Percentiles rank a stretch among this genome's conserved stretches.
Evolutionary conservation across 2,888 invertebrate genomes (phyloP).

Genomic region (Catocala nupta): DNA sequence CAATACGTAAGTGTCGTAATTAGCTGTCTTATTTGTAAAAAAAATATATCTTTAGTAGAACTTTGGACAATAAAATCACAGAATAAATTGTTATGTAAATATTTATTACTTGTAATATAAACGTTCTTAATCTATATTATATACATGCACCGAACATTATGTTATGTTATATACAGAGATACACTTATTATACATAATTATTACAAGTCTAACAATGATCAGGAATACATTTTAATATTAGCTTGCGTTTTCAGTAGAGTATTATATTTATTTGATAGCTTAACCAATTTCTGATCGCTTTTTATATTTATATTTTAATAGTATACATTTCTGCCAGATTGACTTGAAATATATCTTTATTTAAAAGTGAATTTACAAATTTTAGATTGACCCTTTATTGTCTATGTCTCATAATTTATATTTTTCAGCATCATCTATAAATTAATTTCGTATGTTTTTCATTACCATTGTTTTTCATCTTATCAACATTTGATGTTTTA

Average conservation of each 20-base stretch:
- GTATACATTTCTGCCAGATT: too few species aligned
- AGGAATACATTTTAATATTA: conserved; percentile 1
- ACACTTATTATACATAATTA: conserved; percentile 23
- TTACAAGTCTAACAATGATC: conserved; percentile 19
- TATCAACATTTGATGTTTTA: conserved; percentile 1
- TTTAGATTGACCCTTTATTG: too few species aligned
- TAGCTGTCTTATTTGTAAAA: too few species aligned
- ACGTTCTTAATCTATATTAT: conserved; percentile 61
- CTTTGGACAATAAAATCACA: conserved; percentile 18
- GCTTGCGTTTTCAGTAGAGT: not conserved
- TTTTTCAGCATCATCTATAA: not conserved
- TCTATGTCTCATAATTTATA: not conserved
- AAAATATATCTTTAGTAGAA: too few species aligned
- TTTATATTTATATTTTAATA: too few species aligned
- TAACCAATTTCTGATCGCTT: too few species aligned
- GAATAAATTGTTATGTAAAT: conserved; percentile 60
- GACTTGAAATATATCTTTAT: too few species aligned
- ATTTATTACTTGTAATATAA: conserved; percentile 67
- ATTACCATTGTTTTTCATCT: not conserved
- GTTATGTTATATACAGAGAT: conserved; percentile 51
- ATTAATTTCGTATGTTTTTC: not conserved
- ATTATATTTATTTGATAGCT: too few species aligned
- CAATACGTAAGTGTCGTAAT: too few species aligned
- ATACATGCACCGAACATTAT: conserved; percentile 63
- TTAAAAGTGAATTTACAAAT: too few species aligned